These are phyloP conservation scores for Cathartes aura DNA, from an alignment of 2,113 vertebrate genomes.

Conservation along the genomic window DNA sequence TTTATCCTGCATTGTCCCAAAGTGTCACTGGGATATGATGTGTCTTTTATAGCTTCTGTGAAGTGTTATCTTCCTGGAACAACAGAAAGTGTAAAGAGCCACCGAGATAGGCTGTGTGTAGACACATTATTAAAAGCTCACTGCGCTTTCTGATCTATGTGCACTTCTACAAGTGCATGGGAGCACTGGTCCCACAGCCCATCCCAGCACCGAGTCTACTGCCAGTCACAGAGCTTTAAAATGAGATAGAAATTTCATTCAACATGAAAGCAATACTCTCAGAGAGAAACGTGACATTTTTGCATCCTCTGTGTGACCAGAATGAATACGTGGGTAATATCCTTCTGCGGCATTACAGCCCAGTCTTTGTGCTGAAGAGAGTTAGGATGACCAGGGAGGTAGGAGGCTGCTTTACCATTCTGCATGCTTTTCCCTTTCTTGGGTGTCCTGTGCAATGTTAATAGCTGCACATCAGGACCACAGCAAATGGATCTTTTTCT, in stretches of 20 bases:
- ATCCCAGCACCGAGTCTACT: background rate
- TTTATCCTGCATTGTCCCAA: slow-evolving; percentile 7
- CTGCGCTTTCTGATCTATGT: background rate
- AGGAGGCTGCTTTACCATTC: background rate
- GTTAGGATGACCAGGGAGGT: background rate
- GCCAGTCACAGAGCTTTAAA: background rate
- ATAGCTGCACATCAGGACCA: background rate
- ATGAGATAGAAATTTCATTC: background rate
- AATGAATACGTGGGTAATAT: background rate
- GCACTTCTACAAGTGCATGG: background rate
- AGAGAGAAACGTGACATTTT: background rate
- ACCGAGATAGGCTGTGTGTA: background rate
- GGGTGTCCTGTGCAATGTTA: background rate
- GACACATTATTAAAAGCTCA: background rate
- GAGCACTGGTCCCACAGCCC: background rate
- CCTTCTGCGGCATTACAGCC: background rate
- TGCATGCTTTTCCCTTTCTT: background rate
- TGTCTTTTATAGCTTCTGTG: background rate
- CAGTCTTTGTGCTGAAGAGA: background rate
- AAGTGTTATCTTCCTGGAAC: background rate
- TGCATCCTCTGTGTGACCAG: background rate
- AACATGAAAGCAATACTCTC: background rate
- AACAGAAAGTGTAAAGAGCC: background rate
- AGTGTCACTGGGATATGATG: slow-evolving; percentile 4
- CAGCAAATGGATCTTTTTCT: background rate